Conservation (phyloP, 2,113 vertebrate genomes). For the Dromiciops gliroides region DNA sequence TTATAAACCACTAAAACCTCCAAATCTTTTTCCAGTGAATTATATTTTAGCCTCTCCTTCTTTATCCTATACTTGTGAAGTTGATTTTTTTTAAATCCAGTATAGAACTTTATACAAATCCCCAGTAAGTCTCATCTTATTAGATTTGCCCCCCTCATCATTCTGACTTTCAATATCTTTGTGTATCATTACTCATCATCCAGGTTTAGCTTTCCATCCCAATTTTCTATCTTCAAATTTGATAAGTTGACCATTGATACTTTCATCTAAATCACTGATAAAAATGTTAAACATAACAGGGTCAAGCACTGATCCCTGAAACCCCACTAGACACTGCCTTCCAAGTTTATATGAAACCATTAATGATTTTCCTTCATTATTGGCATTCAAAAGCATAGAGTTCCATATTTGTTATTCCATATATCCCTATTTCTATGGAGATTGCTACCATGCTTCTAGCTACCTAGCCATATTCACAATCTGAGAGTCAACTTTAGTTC, state of each 20-base stretch:
- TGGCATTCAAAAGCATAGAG: not conserved
- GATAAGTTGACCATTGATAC: not conserved
- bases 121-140: not conserved
- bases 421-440: not conserved
- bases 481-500: not conserved
- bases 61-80: not conserved
- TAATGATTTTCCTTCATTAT: not conserved
- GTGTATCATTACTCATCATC: not conserved
- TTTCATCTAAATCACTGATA: not conserved
- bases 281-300: not conserved
- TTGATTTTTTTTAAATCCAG: not conserved
- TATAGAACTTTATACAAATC: not conserved
- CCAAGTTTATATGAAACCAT: not conserved
- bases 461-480: not conserved
- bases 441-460: not conserved
- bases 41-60: not conserved
- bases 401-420: not conserved
- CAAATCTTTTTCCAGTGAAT: not conserved
- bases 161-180: not conserved
- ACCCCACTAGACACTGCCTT: not conserved
- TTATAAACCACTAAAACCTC: not conserved
- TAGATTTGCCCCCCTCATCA: not conserved
- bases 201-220: not conserved
- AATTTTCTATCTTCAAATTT: not conserved
- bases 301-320: not conserved